Conservation (phyloP, 2,113 vertebrate species). For the Oceanodroma tethys region DNA sequence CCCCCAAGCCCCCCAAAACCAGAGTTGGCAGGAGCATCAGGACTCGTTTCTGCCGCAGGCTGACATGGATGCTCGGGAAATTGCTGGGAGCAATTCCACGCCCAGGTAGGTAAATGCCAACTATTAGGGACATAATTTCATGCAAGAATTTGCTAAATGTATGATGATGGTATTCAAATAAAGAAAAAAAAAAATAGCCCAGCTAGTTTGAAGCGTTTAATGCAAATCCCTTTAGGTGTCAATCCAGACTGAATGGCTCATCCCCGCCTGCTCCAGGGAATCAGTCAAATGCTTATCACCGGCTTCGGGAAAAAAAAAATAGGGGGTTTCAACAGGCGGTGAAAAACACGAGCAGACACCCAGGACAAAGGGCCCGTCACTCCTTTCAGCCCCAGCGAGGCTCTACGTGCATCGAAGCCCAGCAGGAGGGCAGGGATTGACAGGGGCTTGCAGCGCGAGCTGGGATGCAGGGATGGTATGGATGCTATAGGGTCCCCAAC, state of each 20-base stretch:
- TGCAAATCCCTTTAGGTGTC: slow-evolving; percentile 21
- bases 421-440: background rate
- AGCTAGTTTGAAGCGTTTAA: background rate
- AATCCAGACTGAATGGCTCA: slow-evolving; percentile 1
- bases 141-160: background rate
- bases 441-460: rapidly evolving
- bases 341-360: background rate
- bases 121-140: background rate
- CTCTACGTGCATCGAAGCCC: background rate
- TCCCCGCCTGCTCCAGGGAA: background rate
- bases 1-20: rapidly evolving
- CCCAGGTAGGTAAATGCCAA: background rate
- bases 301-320: rapidly evolving
- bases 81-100: rapidly evolving
- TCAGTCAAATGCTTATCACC: background rate
- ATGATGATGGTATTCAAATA: background rate
- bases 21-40: background rate
- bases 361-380: background rate
- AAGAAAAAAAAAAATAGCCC: background rate
- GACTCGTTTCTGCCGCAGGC: background rate
- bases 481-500: rapidly evolving
- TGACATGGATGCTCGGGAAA: background rate
- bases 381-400: background rate
- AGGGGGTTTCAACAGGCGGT: background rate
- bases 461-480: rapidly evolving